Conservation (phyloP, 2,797 vertebrate genomes). For the Platyrinchus mystaceus region DNA sequence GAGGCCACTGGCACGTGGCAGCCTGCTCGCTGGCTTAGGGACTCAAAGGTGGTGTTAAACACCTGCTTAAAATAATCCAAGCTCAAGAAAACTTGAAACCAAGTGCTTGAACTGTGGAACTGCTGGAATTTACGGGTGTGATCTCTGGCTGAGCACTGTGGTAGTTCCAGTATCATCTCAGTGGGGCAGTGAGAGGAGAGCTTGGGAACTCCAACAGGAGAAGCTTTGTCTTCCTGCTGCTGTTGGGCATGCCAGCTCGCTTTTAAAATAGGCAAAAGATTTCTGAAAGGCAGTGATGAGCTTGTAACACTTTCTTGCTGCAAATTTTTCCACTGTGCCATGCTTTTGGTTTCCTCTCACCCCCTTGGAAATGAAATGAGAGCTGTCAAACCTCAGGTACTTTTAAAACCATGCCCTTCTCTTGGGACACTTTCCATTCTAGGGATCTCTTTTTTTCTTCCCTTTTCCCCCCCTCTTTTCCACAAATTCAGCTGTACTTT, state of each 20-base stretch:
- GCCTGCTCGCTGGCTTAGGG: rapidly evolving
- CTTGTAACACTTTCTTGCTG: neutral
- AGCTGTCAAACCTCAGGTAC: neutral
- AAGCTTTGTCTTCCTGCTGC: neutral
- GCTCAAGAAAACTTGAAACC: neutral
- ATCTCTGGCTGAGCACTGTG: neutral
- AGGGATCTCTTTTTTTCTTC: neutral
- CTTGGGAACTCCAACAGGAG: neutral
- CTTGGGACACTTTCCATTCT: neutral
- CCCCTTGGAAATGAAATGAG: neutral
- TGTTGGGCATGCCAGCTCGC: neutral
- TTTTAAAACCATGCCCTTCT: neutral
- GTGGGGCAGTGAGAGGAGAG: neutral
- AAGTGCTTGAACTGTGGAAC: neutral
- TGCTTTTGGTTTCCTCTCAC: neutral
- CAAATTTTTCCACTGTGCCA: neutral
- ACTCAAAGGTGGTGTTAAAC: neutral
- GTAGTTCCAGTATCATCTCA: neutral
- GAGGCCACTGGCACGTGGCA: neutral
- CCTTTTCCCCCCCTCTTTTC: neutral
- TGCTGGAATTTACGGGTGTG: neutral
- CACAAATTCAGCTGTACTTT: neutral
- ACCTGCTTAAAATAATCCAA: neutral
- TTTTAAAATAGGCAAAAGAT: neutral
- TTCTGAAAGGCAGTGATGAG: neutral